phyloP scores from a whole-genome alignment of 2,888 invertebrate species.

The Lasioglossum villosulum region DNA sequence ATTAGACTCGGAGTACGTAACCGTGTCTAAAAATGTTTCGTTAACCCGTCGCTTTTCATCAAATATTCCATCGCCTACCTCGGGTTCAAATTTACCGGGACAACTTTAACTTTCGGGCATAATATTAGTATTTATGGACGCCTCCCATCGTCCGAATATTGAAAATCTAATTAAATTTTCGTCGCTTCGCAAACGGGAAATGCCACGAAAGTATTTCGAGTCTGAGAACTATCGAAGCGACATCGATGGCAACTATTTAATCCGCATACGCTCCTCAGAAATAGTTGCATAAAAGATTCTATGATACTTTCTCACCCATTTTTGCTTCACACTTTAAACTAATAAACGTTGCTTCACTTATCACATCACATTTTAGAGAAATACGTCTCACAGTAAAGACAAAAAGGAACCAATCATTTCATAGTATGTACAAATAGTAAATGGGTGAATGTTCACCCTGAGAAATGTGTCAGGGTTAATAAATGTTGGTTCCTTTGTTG shows the following conservation, averaged over 20 bases:
- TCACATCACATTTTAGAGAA: no score
- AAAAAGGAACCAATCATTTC: no score
- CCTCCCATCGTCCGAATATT: background rate
- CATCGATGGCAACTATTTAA: background rate
- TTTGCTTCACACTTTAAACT: no score
- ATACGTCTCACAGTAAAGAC: no score
- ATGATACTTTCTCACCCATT: no score
- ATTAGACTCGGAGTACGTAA: constrained; percentile 25
- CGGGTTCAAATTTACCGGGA: background rate
- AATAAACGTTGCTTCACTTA: no score
- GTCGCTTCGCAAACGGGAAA: background rate
- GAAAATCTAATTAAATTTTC: constrained; percentile 8
- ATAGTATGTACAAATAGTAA: no score
- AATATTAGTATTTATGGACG: constrained; percentile 8
- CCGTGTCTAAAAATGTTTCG: constrained; percentile 19
- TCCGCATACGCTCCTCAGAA: no score
- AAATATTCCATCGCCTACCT: background rate
- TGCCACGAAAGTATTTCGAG: background rate
- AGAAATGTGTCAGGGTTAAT: no score
- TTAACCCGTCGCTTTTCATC: constrained; percentile 8
- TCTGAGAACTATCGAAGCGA: background rate
- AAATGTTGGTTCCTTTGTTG: no score
- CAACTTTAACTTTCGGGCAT: background rate
- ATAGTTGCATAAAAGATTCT: no score
- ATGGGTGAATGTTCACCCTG: no score